Evolutionary conservation across 2,113 vertebrate genomes (phyloP).

Genomic region (Coryphaenoides rupestris): DNA sequence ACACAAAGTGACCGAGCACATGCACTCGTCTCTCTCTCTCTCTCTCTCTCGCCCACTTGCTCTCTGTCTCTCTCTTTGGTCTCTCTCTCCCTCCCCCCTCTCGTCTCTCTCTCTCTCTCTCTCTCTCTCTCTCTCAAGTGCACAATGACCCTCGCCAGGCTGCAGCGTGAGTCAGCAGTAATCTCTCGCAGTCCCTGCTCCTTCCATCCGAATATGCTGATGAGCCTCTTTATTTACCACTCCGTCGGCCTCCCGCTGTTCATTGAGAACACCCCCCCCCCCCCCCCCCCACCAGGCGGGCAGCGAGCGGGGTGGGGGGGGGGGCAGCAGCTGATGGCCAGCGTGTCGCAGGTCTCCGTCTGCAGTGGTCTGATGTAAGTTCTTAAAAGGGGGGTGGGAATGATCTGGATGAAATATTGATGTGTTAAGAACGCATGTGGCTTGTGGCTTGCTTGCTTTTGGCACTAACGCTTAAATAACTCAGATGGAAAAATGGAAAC

Average conservation of each 20-base stretch:
- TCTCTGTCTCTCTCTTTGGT: too few relatives aligned
- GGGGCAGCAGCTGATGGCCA: slow-evolving; percentile 4
- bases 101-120: too few relatives aligned
- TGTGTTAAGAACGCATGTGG: slow-evolving; percentile 55
- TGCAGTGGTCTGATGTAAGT: slow-evolving; percentile 15
- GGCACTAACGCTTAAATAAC: slow-evolving; percentile 30
- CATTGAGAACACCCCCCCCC: too few relatives aligned
- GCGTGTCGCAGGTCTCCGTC: slow-evolving; percentile 39
- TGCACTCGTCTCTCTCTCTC: too few relatives aligned
- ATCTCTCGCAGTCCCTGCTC: slow-evolving; percentile 16
- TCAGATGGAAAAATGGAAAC: slow-evolving; percentile 4
- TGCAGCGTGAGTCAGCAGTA: slow-evolving; percentile 32
- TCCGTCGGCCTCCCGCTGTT: slow-evolving; percentile 37
- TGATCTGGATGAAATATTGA: slow-evolving; percentile 46
- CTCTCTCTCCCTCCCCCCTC: too few relatives aligned
- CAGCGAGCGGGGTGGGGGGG: slow-evolving; percentile 9
- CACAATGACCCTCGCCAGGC: slow-evolving; percentile 3
- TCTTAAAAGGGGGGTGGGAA: slow-evolving; percentile 30
- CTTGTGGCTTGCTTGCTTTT: slow-evolving; percentile 11
- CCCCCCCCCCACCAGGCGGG: slow-evolving; percentile 13
- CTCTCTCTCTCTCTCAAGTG: background rate
- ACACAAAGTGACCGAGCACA: background rate
- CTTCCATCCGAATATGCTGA: slow-evolving; percentile 39
- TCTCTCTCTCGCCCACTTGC: too few relatives aligned
- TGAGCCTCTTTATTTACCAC: slow-evolving; percentile 31